Evolutionary conservation across 2,113 vertebrate genomes (phyloP).

Genomic region (Oncorhynchus kisutch): DNA sequence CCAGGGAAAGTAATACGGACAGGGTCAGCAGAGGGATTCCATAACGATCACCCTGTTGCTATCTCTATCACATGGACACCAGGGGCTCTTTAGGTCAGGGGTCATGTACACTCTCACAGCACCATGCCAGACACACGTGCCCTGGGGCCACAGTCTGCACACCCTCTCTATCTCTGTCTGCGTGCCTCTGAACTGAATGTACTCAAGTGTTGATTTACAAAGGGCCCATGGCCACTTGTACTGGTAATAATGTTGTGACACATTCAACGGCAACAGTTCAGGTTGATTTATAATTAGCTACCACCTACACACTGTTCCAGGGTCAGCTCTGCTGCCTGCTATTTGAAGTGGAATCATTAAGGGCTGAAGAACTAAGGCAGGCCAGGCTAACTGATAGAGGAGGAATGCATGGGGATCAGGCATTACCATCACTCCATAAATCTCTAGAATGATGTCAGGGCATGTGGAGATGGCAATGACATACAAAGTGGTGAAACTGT

Average conservation of each 20-base stretch:
- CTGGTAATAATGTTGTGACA: no score
- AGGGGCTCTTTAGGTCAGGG: conserved; percentile 47
- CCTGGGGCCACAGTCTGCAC: conserved; percentile 1
- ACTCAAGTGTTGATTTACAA: conserved; percentile 10
- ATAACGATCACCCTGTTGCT: conserved; percentile 28
- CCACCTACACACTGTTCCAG: background rate
- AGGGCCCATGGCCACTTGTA: conserved; percentile 5
- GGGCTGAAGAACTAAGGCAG: background rate
- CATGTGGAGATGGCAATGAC: no score
- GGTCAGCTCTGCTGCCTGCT: background rate
- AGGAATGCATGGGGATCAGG: conserved; percentile 15
- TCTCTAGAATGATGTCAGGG: background rate
- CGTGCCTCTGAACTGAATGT: conserved; percentile 14
- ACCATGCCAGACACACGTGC: conserved; percentile 33
- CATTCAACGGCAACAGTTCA: background rate
- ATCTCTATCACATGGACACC: conserved; percentile 41
- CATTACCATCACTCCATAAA: background rate
- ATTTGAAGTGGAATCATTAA: background rate
- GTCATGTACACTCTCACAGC: conserved; percentile 52
- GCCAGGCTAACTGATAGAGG: conserved; percentile 5
- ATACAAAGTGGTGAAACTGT: no score
- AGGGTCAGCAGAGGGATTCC: conserved; percentile 17
- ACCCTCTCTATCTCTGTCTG: conserved; percentile 12
- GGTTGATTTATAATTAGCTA: background rate
- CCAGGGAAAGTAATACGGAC: conserved; percentile 3